These are phyloP conservation scores for Araneus ventricosus DNA, from an alignment of 1,140 invertebrate genomes.

Conservation along the genomic window DNA sequence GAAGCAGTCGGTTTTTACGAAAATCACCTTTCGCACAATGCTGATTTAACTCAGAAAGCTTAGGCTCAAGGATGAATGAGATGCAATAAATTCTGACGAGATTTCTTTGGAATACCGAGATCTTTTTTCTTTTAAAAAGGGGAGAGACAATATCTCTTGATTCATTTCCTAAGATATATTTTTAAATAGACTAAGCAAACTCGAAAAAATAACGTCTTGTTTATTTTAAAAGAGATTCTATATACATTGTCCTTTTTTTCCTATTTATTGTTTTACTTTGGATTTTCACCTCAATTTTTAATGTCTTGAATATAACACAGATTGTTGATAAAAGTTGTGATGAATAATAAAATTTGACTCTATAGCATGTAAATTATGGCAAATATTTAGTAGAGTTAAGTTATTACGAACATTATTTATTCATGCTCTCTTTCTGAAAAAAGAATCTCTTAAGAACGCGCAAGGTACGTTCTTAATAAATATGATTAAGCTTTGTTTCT, in stretches of 20 bases:
- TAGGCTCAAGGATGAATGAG: neutral
- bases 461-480: too few relatives aligned
- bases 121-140: neutral
- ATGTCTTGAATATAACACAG: neutral
- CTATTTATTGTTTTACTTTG: too few relatives aligned
- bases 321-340: neutral
- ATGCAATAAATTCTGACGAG: neutral
- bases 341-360: neutral
- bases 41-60: neutral
- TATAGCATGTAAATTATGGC: neutral
- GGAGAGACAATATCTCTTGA: neutral
- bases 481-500: too few relatives aligned
- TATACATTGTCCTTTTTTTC: neutral
- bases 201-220: neutral
- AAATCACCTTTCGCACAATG: neutral
- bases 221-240: neutral
- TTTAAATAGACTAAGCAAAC: neutral
- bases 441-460: too few relatives aligned
- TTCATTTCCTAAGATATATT: neutral
- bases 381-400: neutral
- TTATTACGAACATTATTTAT: too few relatives aligned
- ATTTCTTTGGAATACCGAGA: neutral
- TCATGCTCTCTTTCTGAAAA: too few relatives aligned
- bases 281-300: neutral
- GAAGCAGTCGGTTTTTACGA: conserved; percentile 21